Conservation (phyloP, 2,888 invertebrate species). For the Lordiphosa fenestrarum region DNA sequence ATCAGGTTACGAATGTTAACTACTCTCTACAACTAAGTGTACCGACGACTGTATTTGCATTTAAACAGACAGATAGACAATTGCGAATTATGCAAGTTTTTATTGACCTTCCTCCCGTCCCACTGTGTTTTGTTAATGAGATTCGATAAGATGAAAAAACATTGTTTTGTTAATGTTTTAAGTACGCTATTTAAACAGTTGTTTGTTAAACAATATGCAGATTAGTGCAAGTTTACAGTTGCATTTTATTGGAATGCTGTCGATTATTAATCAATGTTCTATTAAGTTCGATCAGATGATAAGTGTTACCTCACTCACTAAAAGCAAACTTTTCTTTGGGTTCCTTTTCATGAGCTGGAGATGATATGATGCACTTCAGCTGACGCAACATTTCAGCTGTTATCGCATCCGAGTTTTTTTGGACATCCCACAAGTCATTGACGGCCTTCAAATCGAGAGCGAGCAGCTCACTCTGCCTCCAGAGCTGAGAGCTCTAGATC, state of each 20-base stretch:
- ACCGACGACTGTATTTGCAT: background rate
- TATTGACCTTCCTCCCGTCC: conserved; percentile 5
- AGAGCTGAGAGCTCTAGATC: too few relatives aligned
- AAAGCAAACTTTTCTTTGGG: too few relatives aligned
- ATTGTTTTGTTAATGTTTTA: conserved; percentile 7
- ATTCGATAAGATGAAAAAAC: conserved; percentile 4
- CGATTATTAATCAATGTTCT: background rate
- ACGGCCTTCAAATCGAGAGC: too few relatives aligned
- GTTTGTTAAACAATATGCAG: conserved; percentile 3
- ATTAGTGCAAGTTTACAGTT: conserved; percentile 5
- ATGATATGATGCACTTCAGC: too few relatives aligned
- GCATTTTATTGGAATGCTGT: background rate
- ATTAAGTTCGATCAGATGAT: too few relatives aligned
- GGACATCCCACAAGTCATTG: too few relatives aligned
- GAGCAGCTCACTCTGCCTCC: too few relatives aligned
- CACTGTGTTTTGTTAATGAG: background rate
- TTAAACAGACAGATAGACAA: background rate
- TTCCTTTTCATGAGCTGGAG: too few relatives aligned
- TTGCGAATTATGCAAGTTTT: conserved; percentile 2
- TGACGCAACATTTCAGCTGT: too few relatives aligned
- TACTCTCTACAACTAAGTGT: background rate
- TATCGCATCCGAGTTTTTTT: too few relatives aligned
- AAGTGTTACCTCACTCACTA: too few relatives aligned
- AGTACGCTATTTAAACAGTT: background rate
- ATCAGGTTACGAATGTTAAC: background rate